Evolutionary conservation across 2,113 vertebrate genomes (phyloP).

Genomic region (Hirundichthys speculiger): DNA sequence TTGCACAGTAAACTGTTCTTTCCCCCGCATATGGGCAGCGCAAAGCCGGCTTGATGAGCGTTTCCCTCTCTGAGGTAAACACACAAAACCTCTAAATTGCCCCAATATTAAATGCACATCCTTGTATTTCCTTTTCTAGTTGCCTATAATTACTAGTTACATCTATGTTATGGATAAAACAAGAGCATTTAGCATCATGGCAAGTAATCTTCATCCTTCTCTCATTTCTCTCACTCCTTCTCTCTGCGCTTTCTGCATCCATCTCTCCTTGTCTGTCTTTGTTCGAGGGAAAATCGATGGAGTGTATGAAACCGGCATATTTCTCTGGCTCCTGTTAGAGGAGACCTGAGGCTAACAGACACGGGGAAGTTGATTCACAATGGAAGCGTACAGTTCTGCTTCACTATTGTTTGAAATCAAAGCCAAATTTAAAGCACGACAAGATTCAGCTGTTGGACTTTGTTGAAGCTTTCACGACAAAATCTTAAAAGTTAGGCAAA

Average conservation of each 20-base stretch:
- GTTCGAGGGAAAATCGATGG: slow-evolving; percentile 74
- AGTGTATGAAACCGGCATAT: slow-evolving; percentile 74
- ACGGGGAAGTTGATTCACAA: slow-evolving; percentile 24
- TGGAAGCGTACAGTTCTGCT: no score
- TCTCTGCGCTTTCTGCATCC: slow-evolving; percentile 39
- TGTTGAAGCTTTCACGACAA: no score
- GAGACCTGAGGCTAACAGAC: slow-evolving; percentile 45
- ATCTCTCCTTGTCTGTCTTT: slow-evolving; percentile 67
- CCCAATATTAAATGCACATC: slow-evolving; percentile 26
- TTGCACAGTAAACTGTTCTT: slow-evolving; percentile 27
- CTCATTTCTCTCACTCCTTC: slow-evolving; percentile 50
- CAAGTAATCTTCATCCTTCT: slow-evolving; percentile 51
- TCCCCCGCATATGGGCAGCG: slow-evolving; percentile 31
- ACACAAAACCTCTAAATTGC: slow-evolving; percentile 36
- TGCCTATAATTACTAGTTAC: slow-evolving; percentile 25
- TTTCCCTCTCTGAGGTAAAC: slow-evolving; percentile 24
- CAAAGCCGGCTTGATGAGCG: slow-evolving; percentile 25
- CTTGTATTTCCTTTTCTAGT: slow-evolving; percentile 9
- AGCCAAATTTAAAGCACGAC: no score
- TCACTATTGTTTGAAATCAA: no score
- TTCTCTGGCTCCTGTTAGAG: slow-evolving; percentile 60
- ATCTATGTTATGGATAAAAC: slow-evolving; percentile 37
- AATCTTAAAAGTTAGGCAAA: no score
- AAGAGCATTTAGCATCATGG: slow-evolving; percentile 34
- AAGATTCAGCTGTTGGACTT: no score